Base-by-base conservation (phyloP, 2,888 invertebrate genomes). In the Hypercompe scribonia region DNA sequence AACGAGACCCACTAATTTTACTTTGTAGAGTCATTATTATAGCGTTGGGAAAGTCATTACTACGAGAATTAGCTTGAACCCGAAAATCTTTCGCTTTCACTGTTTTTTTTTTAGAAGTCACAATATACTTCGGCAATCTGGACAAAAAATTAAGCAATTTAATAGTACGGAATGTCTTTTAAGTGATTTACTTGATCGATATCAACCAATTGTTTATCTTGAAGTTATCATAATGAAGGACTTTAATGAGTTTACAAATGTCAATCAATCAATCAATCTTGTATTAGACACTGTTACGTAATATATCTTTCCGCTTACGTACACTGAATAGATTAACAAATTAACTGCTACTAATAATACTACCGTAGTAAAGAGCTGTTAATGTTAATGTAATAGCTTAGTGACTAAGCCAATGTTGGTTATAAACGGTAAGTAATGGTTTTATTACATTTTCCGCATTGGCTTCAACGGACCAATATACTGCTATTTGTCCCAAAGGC, bases 401-500 rank as follows among this genome's bases (percentile, higher is more conserved):
- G 68, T 68, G 33, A 66, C 69, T 50, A 21, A 65, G 68, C 65
- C 71, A 69, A 69, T 63, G 75, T 72, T 69, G 66, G 46, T 61
- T 39, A 71, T 74, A 72, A 75, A 72, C 65, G 61, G 71, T 70
- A 74, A 36, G 64, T 82, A 66, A 74, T 31, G 69, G 64, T 84
- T 84, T 79, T 83, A 83, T 81, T 71, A 77, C 75, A 63, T 70
- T 73, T 66, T 70, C 66, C 70, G 66, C 69, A 46, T 75, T 74
- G 73, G 73, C 73, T 77, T 67, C 75, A 74, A 68, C 46, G 58
- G 67, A 39, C 67, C 76, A 74, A 79, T 77, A 84, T 66, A 75
- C 71, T 74, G n/a, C n/a, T n/a, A n/a, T n/a, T n/a, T 54, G 75
- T 71, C 79, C 77, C 79, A 75, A 65, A 80, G 80, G 81, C 79